phyloP scores from a whole-genome alignment of 1,140 invertebrate species.

The Drosophila jambulina region DNA sequence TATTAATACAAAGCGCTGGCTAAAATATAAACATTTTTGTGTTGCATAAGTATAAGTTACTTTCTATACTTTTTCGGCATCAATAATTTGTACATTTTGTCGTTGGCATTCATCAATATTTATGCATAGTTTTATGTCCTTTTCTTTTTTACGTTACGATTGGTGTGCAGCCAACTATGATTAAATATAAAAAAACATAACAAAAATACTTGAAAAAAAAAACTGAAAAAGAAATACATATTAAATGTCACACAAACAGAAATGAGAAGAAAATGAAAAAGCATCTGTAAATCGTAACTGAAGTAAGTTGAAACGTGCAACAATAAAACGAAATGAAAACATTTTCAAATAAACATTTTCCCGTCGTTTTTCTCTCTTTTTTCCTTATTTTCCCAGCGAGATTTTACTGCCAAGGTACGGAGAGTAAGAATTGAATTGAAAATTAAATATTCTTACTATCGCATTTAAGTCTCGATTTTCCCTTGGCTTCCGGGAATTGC shows the following conservation, averaged over 20 bases:
- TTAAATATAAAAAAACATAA: constrained; percentile 20
- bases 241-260: constrained; percentile 55
- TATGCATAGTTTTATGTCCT: constrained; percentile 42
- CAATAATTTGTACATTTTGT: constrained; percentile 49
- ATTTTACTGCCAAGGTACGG: not conserved
- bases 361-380: constrained; percentile 25
- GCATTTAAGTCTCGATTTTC: constrained; percentile 27
- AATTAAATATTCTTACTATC: constrained; percentile 29
- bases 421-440: constrained; percentile 15
- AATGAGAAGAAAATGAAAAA: constrained; percentile 38
- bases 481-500: constrained; percentile 16
- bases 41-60: constrained; percentile 54
- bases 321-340: constrained; percentile 62
- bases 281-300: constrained; percentile 62
- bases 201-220: not conserved
- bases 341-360: constrained; percentile 71
- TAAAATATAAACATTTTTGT: constrained; percentile 35
- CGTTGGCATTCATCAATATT: constrained; percentile 52
- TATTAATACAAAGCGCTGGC: constrained; percentile 57
- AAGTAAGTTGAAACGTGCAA: constrained; percentile 77
- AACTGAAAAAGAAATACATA: constrained; percentile 40
- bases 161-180: constrained; percentile 45
- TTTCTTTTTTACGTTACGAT: constrained; percentile 36
- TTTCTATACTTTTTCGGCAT: constrained; percentile 33
- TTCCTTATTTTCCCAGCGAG: not conserved